Conservation (phyloP, 2,888 invertebrate species). For the Torymus texanus region DNA sequence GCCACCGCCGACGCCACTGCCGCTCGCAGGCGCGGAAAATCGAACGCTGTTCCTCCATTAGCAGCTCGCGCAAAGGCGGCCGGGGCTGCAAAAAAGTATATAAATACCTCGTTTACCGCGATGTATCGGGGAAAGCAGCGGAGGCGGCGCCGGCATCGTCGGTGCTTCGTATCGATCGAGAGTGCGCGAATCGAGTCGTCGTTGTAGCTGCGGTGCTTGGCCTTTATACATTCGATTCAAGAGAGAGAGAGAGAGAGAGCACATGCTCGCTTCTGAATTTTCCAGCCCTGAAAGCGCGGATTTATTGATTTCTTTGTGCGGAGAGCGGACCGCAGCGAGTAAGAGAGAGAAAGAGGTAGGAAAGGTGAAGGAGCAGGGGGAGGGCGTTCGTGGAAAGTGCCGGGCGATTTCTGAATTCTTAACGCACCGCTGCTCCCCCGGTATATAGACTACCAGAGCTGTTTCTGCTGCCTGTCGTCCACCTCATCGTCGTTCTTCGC, state of each 20-base stretch:
- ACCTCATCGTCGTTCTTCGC: background rate
- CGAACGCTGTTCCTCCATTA: conserved; percentile 70
- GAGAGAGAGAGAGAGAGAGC: background rate
- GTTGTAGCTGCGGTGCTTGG: background rate
- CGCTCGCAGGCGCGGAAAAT: conserved; percentile 65
- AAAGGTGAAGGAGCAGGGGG: background rate
- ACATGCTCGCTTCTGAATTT: conserved; percentile 26
- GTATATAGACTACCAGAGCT: background rate
- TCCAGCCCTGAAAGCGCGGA: conserved; percentile 21
- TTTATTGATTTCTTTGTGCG: conserved; percentile 47
- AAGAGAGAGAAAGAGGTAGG: background rate
- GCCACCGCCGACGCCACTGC: conserved; percentile 14
- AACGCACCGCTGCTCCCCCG: conserved; percentile 40
- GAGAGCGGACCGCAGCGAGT: conserved; percentile 3
- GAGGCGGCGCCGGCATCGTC: background rate
- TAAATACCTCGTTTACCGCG: conserved; percentile 53
- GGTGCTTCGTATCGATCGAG: conserved; percentile 18
- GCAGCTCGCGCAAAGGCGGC: conserved; percentile 34
- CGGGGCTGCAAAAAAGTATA: conserved; percentile 26
- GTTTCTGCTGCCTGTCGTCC: conserved; percentile 9
- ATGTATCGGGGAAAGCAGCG: conserved; percentile 31
- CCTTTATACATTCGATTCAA: conserved; percentile 11
- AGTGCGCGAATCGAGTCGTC: conserved; percentile 13
- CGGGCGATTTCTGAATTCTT: conserved; percentile 50
- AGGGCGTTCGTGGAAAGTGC: conserved; percentile 16